A percentile compares a stretch with the other conserved stretches of the same genome.
Evolutionary conservation across 1,140 invertebrate species (phyloP).

Genomic region (Drosophila obscura): DNA sequence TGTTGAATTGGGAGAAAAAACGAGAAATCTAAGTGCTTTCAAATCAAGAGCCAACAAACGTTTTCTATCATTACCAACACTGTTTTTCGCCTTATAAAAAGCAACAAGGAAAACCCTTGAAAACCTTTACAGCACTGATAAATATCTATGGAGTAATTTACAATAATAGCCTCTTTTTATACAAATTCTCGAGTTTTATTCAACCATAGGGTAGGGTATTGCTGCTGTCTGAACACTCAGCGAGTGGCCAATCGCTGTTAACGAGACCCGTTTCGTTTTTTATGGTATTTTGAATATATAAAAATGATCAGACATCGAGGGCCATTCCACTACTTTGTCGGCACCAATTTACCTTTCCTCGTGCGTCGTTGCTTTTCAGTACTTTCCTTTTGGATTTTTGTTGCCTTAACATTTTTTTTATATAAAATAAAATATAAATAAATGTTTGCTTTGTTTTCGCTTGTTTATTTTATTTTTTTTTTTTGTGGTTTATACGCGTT

Average conservation of each 20-base stretch:
- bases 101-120: too few species aligned
- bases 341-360: constrained; percentile 65
- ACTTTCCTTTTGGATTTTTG: constrained; percentile 52
- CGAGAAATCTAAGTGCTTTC: too few species aligned
- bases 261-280: constrained; percentile 67
- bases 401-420: constrained; percentile 70
- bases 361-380: constrained; percentile 31
- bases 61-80: too few species aligned
- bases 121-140: too few species aligned
- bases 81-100: too few species aligned
- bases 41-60: too few species aligned
- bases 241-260: constrained; percentile 11
- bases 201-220: background rate
- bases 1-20: too few species aligned
- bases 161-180: too few species aligned
- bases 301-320: constrained; percentile 60
- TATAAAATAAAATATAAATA: constrained; percentile 52
- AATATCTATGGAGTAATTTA: too few species aligned
- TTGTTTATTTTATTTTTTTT: too few species aligned
- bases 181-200: too few species aligned
- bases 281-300: constrained; percentile 75
- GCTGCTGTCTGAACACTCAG: background rate
- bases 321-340: constrained; percentile 54
- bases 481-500: constrained; percentile 25
- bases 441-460: constrained; percentile 19